Evolutionary conservation across 2,113 vertebrate genomes (phyloP).

Genomic region (Apteryx owenii): DNA sequence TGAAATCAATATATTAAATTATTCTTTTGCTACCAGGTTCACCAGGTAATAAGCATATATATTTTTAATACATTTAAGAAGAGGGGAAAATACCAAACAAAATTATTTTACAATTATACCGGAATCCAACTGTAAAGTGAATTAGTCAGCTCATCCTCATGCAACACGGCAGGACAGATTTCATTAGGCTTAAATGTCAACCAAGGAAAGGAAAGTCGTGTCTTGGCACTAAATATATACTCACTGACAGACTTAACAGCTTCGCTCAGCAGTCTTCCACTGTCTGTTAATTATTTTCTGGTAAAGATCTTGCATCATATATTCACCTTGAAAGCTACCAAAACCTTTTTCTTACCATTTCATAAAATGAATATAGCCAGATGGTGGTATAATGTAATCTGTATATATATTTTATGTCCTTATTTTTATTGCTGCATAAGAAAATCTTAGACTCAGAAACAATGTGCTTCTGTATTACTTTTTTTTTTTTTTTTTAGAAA

Average conservation of each 20-base stretch:
- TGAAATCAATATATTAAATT: background rate
- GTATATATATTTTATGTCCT: background rate
- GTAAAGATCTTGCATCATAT: background rate
- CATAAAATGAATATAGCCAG: background rate
- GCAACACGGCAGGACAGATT: background rate
- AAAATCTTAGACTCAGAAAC: background rate
- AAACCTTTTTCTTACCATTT: background rate
- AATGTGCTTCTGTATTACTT: accelerated
- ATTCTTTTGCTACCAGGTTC: background rate
- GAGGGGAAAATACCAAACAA: background rate
- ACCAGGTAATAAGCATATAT: background rate
- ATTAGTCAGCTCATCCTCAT: background rate
- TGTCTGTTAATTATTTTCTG: background rate
- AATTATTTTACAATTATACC: accelerated
- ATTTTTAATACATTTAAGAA: accelerated
- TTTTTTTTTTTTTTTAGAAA: background rate
- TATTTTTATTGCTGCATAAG: background rate
- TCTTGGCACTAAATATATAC: background rate
- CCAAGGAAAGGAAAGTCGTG: background rate
- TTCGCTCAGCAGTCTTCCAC: background rate
- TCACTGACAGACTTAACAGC: background rate
- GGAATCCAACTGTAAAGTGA: accelerated
- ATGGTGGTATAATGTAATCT: accelerated
- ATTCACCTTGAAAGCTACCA: too few species aligned
- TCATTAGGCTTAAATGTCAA: background rate